phyloP scores from a whole-genome alignment of 2,888 invertebrate genomes.

The Hydrotaea diabolus region DNA sequence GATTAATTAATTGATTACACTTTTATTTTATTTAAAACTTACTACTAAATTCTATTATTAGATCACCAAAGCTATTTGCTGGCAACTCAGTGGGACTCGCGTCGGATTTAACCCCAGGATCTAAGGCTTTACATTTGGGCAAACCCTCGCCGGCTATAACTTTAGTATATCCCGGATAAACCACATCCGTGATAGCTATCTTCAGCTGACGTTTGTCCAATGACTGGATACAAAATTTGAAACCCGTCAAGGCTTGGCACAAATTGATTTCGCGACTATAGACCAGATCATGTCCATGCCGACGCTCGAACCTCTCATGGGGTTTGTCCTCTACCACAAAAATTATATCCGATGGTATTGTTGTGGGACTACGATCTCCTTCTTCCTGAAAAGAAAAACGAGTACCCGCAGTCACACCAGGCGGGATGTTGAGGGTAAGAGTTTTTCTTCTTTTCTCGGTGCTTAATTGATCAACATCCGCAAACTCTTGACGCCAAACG shows the following conservation, averaged over 20 bases:
- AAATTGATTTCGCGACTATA: constrained; percentile 84
- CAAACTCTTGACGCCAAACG: constrained; percentile 87
- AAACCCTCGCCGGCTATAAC: constrained; percentile 87
- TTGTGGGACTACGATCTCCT: constrained; percentile 89
- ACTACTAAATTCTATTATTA: constrained; percentile 86
- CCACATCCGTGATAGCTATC: constrained; percentile 87
- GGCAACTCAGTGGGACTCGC: constrained; percentile 83
- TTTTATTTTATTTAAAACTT: constrained; percentile 39
- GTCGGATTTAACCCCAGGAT: constrained; percentile 81
- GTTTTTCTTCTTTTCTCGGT: constrained; percentile 87
- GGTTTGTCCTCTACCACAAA: constrained; percentile 88
- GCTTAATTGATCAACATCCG: constrained; percentile 84
- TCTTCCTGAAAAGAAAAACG: constrained; percentile 88
- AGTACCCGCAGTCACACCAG: constrained; percentile 88
- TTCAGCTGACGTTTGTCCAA: constrained; percentile 87
- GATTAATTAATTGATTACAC: background rate
- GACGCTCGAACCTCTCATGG: constrained; percentile 82
- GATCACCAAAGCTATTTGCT: constrained; percentile 84
- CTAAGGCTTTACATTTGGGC: constrained; percentile 82
- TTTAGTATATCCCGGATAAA: constrained; percentile 86
- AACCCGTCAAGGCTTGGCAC: constrained; percentile 87
- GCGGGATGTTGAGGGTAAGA: constrained; percentile 87
- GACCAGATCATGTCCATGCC: constrained; percentile 86
- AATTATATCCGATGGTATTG: constrained; percentile 86
- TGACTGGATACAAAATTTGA: constrained; percentile 85